phyloP scores from a whole-genome alignment of 2,888 invertebrate genomes.

The Sarcophaga caerulescens region DNA sequence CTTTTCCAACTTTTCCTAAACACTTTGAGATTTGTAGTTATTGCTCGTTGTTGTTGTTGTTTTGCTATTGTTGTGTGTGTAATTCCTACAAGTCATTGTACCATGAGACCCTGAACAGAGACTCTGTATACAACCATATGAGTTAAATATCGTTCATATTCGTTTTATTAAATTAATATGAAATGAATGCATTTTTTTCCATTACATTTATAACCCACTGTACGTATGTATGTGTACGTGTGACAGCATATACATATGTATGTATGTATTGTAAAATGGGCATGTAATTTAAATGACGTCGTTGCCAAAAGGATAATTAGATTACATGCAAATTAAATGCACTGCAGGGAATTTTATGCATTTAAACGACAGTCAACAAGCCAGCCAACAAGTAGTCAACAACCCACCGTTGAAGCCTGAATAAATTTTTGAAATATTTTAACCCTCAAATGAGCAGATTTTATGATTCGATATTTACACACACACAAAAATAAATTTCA shows the following conservation, averaged over 20 bases:
- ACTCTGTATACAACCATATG: background rate
- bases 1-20: background rate
- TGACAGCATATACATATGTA: background rate
- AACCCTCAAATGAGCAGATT: background rate
- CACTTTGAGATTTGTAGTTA: background rate
- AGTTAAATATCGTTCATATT: slow-evolving; percentile 4
- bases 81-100: slow-evolving; percentile 36
- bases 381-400: background rate
- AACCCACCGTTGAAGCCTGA: background rate
- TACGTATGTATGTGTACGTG: background rate
- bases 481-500: too few relatives aligned
- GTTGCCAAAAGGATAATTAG: slow-evolving; percentile 72
- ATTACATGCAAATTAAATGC: slow-evolving; percentile 74
- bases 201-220: background rate
- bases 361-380: slow-evolving; percentile 23
- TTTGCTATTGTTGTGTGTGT: background rate
- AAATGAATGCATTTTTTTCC: slow-evolving; percentile 3
- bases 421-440: slow-evolving; percentile 3
- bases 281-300: slow-evolving; percentile 59
- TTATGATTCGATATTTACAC: too few relatives aligned
- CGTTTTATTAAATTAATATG: slow-evolving; percentile 18
- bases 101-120: slow-evolving; percentile 22
- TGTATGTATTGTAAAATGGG: slow-evolving; percentile 16
- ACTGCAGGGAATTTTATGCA: slow-evolving; percentile 68
- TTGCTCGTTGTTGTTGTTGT: background rate